Evolutionary conservation across 2,797 vertebrate species (phyloP), one percentile per base, ranked within the genome.

Genomic region (Galaxias olidus): DNA sequence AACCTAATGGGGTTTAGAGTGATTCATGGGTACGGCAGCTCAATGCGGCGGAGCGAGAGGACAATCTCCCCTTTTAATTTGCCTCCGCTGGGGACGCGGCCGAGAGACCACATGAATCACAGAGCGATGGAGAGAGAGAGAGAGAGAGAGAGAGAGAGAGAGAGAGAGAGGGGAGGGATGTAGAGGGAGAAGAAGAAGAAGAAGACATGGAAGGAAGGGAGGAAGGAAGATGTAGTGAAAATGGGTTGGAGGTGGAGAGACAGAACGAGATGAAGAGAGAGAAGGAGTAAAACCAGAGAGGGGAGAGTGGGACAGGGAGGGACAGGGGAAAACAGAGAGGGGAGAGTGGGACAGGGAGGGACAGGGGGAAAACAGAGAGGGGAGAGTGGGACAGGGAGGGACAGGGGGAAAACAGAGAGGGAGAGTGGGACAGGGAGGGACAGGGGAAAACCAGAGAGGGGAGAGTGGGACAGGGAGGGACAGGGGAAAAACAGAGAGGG

Each of bases 91-190:
- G 84, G 89, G 87, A 88, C 86, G 81, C 76, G 67, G 80, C 81
- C 84, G 87, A 86, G 83, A 85, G 83, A 78, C 80, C 68, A 81
- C 81, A 88, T 89, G 91, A 93, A 91, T 92, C 92, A 90, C 73
- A 89, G 86, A 71, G 74, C 78, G 83, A 83, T 66, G 63, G 77
- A 85, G 78, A 86, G 78, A 78, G 78, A 73, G 66, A 59, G 67
- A 67, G 51, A 11, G 19, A 54, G 61, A 40, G 53, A 10, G 61
- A 51, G 60, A 49, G 52, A 47, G 63, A 19, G 62, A 59, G 52
- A 42, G 53, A 67, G 52, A 17, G 67, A 62, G 64, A 62, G 59
- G 11, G 13, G n/a, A 47, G 56, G 50, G 56, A 41, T 45, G 4
- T 48, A 65, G 62, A 20, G 52, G 66, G 48, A 46, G 66, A 68